phyloP scores from a whole-genome alignment of 1,140 invertebrate species.

The Odontomachus brunneus region DNA sequence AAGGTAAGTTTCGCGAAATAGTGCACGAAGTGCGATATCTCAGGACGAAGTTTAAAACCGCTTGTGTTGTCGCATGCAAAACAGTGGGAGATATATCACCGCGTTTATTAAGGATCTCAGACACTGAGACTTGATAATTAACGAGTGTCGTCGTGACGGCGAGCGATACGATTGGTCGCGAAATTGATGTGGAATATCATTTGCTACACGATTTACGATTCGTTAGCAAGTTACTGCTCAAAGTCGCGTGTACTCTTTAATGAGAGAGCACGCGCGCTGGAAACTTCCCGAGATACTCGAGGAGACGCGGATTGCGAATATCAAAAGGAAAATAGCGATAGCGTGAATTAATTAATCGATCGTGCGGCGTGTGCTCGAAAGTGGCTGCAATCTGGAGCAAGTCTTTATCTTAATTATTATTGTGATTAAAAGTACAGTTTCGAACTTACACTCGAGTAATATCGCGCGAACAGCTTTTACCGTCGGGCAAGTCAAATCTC shows the following conservation, averaged over 20 bases:
- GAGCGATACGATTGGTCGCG: background rate
- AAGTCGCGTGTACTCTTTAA: constrained; percentile 5
- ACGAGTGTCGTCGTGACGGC: background rate
- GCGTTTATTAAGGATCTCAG: background rate
- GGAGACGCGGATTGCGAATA: background rate
- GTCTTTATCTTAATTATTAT: constrained; percentile 25
- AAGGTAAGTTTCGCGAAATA: background rate
- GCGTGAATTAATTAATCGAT: constrained; percentile 32
- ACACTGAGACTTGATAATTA: constrained; percentile 11
- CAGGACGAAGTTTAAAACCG: constrained; percentile 27
- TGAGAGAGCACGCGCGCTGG: background rate
- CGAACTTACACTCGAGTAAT: background rate
- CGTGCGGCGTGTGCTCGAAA: background rate
- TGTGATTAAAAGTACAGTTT: constrained; percentile 5
- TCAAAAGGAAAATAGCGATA: constrained; percentile 15
- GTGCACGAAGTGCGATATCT: constrained; percentile 19
- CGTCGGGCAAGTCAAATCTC: background rate
- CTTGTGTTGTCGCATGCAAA: constrained; percentile 7
- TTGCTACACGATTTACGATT: constrained; percentile 18
- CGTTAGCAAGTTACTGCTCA: background rate
- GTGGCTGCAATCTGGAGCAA: background rate
- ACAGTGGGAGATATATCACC: constrained; percentile 23
- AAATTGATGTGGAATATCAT: constrained; percentile 14
- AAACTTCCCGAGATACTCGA: constrained; percentile 4
- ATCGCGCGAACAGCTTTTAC: background rate